Evolutionary conservation across 2,113 vertebrate genomes (phyloP).

Genomic region (Boulengeromyrus knoepffleri): DNA sequence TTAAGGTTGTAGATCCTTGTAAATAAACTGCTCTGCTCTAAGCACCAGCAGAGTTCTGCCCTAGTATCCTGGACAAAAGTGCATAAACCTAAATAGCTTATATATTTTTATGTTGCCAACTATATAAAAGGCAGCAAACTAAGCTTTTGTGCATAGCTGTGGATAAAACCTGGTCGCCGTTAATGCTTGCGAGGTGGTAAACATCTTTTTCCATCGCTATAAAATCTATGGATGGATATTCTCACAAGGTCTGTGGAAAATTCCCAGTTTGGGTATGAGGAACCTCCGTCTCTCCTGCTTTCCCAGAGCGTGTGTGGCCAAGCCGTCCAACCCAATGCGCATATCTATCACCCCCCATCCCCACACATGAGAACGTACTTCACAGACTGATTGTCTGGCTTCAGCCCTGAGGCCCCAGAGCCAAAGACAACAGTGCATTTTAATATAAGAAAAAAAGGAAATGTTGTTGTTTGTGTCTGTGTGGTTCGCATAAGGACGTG

Average conservation of each 20-base stretch:
- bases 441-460: not conserved
- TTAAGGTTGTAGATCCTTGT: not conserved
- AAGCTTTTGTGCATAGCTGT: not conserved
- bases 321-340: no score
- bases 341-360: not conserved
- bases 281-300: not conserved
- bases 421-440: not conserved
- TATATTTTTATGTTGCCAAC: not conserved
- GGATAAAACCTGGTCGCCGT: not conserved
- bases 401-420: not conserved
- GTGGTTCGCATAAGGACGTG: not conserved
- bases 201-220: not conserved
- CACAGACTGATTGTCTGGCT: slow-evolving; percentile 5
- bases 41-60: not conserved
- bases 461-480: not conserved
- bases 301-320: slow-evolving; percentile 13
- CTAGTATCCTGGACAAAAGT: not conserved
- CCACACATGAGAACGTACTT: not conserved
- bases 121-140: not conserved
- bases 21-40: not conserved
- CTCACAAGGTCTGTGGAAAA: not conserved
- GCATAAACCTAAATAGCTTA: not conserved
- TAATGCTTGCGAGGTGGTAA: not conserved
- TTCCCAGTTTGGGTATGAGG: not conserved
- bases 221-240: not conserved